Conservation (phyloP, 2,113 vertebrate species). For the Chionis minor region DNA sequence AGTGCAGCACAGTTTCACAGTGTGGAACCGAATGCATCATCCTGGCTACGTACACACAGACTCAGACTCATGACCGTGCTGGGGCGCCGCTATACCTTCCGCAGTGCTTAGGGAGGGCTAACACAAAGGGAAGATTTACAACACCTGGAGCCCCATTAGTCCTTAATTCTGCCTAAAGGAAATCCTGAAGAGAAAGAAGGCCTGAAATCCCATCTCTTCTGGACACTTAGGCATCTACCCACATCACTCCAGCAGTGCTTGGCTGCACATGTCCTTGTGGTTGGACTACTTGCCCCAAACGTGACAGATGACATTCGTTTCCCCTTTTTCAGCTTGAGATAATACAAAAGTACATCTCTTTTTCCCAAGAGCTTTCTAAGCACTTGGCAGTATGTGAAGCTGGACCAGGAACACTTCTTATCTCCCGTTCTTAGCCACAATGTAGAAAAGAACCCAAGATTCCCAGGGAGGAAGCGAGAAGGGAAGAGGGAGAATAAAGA, state of each 20-base stretch:
- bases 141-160: not conserved
- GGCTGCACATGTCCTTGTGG: not conserved
- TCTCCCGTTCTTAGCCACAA: not conserved
- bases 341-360: not conserved
- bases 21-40: not conserved
- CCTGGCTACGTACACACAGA: fast-evolving
- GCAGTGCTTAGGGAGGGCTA: not conserved
- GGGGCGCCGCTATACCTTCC: fast-evolving
- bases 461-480: not conserved
- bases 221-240: not conserved
- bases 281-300: not conserved
- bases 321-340: not conserved
- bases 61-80: not conserved
- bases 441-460: not conserved
- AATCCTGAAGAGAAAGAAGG: not conserved
- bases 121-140: not conserved
- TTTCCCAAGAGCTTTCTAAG: not conserved
- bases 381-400: not conserved
- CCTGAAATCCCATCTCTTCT: not conserved
- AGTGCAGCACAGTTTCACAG: not conserved
- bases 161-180: not conserved
- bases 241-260: not conserved
- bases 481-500: not conserved
- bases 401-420: not conserved
- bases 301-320: slow-evolving; percentile 6